Evolutionary conservation across 2,888 invertebrate species (phyloP), one percentile per base, ranked within the genome.

Genomic region (Pogonocherus hispidulus): DNA sequence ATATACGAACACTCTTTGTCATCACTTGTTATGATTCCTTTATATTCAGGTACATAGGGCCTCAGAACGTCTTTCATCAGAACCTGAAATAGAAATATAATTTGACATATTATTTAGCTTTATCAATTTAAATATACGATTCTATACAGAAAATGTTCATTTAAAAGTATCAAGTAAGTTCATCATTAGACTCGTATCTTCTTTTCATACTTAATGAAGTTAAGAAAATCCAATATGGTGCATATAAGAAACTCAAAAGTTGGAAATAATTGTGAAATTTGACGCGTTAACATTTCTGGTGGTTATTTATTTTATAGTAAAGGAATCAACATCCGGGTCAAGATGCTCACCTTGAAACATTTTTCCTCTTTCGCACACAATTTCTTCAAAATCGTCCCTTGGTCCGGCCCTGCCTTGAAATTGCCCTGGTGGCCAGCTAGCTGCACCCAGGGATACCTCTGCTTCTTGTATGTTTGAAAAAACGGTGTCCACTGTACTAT

Each of bases 401-500:
- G 96, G 79, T 96, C 94, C 1, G 94, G 94, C 0, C 97, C 97
- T 1, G 97, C 95, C 81, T 95, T 94, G 87, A 97, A 97, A 87
- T 96, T 97, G 41, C 97, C 97, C 86, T 97, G 96, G 84, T 97
- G 97, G 0, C 97, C 97, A 14, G 97, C 97, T 47, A 98, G 88
- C 86, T 98, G 98, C 67, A 98, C 95, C 98, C 98, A 98, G 63
- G 97, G 97, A 86, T 97, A 97, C 78, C 95, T 89, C 85, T 96
- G 94, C 84, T 96, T 97, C 86, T 97, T 97, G 89, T 97, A 97
- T 0, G 95, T 97, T 87, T 97, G 97, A 84, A 97, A 95, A 89
- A 98, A 98, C 44, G 97, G 97, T 49, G 97, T 96, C 96, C 97
- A 97, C 84, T 96, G 96, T 22, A 98, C 96, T 71, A 97, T 96